Evolutionary conservation across 2,888 invertebrate species (phyloP).

Genomic region (Trachelus tabidus): DNA sequence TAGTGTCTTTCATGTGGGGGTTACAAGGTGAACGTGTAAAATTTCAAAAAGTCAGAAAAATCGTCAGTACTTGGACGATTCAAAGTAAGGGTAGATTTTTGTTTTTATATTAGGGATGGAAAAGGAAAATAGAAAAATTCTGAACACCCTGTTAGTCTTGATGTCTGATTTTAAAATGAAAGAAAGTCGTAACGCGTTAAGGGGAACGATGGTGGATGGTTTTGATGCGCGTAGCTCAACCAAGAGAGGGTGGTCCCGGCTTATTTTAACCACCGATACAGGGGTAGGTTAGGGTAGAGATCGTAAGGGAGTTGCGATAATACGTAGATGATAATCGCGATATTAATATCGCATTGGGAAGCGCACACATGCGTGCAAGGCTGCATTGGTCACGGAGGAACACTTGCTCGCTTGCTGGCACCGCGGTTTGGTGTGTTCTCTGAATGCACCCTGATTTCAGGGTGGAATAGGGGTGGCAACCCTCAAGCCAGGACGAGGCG

Average conservation of each 20-base stretch:
- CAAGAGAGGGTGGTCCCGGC: slow-evolving; percentile 17
- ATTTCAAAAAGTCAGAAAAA: neutral
- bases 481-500: slow-evolving; percentile 2
- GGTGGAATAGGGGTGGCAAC: slow-evolving; percentile 16
- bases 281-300: slow-evolving; percentile 24
- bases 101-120: neutral
- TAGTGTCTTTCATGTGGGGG: neutral
- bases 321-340: slow-evolving; percentile 66
- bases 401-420: slow-evolving; percentile 59
- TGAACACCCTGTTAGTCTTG: neutral
- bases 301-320: slow-evolving; percentile 52
- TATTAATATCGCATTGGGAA: slow-evolving; percentile 67
- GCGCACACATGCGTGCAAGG: slow-evolving; percentile 65
- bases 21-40: neutral
- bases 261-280: slow-evolving; percentile 35
- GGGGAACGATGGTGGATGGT: neutral
- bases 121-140: neutral
- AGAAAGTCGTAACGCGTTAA: neutral
- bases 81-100: neutral
- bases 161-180: neutral
- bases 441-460: slow-evolving; percentile 62
- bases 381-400: slow-evolving; percentile 64
- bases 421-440: slow-evolving; percentile 42
- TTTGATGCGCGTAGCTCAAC: neutral
- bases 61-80: neutral